These are phyloP conservation scores for Mormyrus lacerda DNA, from an alignment of 2,113 vertebrate genomes.

Conservation along the genomic window DNA sequence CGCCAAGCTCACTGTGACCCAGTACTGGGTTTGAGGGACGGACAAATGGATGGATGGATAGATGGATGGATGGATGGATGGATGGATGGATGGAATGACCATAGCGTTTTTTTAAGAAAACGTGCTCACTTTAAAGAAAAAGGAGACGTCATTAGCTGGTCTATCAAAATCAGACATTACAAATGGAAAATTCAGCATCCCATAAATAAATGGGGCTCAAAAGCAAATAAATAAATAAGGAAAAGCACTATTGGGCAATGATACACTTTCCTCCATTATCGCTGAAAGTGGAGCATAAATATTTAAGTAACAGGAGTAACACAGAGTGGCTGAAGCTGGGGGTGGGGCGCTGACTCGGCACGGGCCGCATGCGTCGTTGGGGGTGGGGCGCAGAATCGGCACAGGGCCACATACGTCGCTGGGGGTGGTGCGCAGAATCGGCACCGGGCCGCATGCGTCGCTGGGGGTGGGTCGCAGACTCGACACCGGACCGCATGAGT, in stretches of 20 bases:
- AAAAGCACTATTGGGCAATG: not conserved
- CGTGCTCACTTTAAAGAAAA: not conserved
- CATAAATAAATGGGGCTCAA: not conserved
- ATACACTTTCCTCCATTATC: not conserved
- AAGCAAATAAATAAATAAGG: not conserved
- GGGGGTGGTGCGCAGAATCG: not conserved
- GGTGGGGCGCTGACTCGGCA: not conserved
- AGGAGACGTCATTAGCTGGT: not conserved
- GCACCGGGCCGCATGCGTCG: not conserved
- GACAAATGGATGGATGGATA: not conserved
- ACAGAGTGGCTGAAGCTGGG: not conserved
- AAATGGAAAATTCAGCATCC: not conserved
- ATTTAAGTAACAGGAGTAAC: conserved; percentile 1
- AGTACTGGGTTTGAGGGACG: not conserved
- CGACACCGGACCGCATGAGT: not conserved
- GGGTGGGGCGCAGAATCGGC: not conserved
- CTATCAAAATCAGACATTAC: not conserved
- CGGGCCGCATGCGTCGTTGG: not conserved
- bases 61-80: not conserved
- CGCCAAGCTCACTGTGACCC: not conserved
- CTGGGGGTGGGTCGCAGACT: not conserved
- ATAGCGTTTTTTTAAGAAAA: not conserved
- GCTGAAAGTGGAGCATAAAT: not conserved
- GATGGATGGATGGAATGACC: not conserved
- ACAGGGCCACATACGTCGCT: not conserved